Percentiles rank a stretch among this genome's conserved stretches.
Conservation (phyloP, 2,113 vertebrate species). For the Meriones unguiculatus region DNA sequence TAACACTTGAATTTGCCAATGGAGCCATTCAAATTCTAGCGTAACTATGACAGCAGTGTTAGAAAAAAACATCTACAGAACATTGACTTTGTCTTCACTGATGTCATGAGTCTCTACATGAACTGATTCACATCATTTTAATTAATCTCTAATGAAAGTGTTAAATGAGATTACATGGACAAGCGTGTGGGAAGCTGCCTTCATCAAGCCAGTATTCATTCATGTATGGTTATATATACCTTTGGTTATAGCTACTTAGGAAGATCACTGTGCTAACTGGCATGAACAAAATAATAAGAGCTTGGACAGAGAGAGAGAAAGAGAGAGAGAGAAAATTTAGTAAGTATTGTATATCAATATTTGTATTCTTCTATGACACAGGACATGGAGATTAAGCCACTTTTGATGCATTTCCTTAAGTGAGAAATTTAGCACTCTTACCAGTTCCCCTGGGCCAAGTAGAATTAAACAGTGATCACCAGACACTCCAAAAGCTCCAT, state of each 20-base stretch:
- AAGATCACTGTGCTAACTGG: background rate
- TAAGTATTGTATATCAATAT: background rate
- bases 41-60: background rate
- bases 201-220: background rate
- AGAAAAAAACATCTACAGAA: background rate
- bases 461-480: background rate
- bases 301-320: background rate
- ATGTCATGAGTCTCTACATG: background rate
- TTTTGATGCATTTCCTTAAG: background rate
- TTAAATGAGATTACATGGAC: background rate
- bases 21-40: background rate
- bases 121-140: background rate
- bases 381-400: no score
- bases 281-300: background rate
- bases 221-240: background rate
- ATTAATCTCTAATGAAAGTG: background rate
- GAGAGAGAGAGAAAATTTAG: background rate
- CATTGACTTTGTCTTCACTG: no score
- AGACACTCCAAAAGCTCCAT: rapidly evolving
- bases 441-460: rapidly evolving
- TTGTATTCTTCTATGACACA: background rate
- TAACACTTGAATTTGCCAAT: background rate
- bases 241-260: background rate
- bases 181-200: background rate
- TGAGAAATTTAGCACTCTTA: background rate